phyloP scores from a whole-genome alignment of 1,140 invertebrate species.

The Stegodyphus dumicola region DNA sequence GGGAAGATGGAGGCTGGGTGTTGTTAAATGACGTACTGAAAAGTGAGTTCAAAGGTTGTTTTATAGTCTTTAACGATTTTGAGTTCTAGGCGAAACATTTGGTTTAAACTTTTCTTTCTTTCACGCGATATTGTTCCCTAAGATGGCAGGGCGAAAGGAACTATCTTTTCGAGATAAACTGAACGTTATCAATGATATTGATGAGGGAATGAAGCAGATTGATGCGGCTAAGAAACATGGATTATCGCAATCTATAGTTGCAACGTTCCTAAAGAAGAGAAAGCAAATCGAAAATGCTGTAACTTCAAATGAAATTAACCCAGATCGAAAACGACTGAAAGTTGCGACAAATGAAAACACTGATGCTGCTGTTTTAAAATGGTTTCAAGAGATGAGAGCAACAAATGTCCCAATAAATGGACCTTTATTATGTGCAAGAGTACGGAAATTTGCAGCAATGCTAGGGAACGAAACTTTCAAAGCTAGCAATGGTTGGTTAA shows the following conservation, averaged over 20 bases:
- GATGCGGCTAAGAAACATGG: background rate
- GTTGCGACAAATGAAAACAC: background rate
- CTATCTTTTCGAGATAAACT: conserved; percentile 24
- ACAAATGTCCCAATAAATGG: conserved; percentile 29
- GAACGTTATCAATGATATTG: background rate
- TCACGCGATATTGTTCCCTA: too few relatives aligned
- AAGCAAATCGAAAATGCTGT: too few relatives aligned
- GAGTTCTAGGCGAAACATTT: too few relatives aligned
- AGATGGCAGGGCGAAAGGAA: conserved; percentile 9
- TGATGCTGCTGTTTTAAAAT: conserved; percentile 22
- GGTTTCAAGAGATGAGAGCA: conserved; percentile 28
- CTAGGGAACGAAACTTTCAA: conserved; percentile 24
- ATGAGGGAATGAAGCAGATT: background rate
- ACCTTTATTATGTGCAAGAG: conserved; percentile 10
- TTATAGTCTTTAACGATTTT: too few relatives aligned
- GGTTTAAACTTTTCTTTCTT: too few relatives aligned
- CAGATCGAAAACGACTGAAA: background rate
- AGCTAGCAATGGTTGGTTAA: conserved; percentile 26
- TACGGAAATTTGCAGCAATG: conserved; percentile 22
- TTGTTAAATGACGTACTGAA: too few relatives aligned
- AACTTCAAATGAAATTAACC: background rate
- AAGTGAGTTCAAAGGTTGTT: too few relatives aligned
- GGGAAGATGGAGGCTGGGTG: too few relatives aligned
- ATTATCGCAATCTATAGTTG: background rate
- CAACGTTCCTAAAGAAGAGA: background rate